Evolutionary conservation across 2,797 vertebrate genomes (phyloP).

Genomic region (Tamandua tetradactyla): DNA sequence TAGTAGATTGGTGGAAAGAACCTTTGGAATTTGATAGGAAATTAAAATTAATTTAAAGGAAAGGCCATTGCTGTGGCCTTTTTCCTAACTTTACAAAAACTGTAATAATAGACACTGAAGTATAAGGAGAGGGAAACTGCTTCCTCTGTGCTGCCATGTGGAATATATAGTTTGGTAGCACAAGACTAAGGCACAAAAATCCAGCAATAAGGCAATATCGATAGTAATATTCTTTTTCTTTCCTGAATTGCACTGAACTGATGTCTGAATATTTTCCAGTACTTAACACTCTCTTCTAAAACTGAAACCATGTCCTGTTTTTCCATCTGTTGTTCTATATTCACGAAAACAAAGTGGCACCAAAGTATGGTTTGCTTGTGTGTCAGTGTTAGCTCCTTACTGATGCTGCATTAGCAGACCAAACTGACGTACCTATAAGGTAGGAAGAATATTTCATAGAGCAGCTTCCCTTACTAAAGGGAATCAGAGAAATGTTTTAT

Average conservation of each 20-base stretch:
- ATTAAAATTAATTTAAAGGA: slow-evolving; percentile 20
- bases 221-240: neutral
- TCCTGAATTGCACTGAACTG: neutral
- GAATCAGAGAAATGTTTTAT: neutral
- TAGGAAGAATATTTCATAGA: neutral
- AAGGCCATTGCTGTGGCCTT: neutral
- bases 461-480: neutral
- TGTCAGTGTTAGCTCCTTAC: neutral
- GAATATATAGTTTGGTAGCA: neutral
- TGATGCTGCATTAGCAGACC: neutral
- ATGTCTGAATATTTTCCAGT: slow-evolving; percentile 33
- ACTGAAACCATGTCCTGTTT: slow-evolving; percentile 9
- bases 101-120: neutral
- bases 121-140: neutral
- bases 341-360: neutral
- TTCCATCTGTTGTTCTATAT: slow-evolving; percentile 23
- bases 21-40: slow-evolving; percentile 43
- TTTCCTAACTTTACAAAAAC: neutral
- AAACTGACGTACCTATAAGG: neutral
- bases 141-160: neutral
- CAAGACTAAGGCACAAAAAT: neutral
- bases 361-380: neutral
- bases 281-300: neutral
- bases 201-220: neutral
- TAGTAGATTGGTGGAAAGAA: neutral